Percentiles rank a stretch among this genome's conserved stretches.
Conservation (phyloP, 2,113 vertebrate genomes). For the Mus musculus region DNA sequence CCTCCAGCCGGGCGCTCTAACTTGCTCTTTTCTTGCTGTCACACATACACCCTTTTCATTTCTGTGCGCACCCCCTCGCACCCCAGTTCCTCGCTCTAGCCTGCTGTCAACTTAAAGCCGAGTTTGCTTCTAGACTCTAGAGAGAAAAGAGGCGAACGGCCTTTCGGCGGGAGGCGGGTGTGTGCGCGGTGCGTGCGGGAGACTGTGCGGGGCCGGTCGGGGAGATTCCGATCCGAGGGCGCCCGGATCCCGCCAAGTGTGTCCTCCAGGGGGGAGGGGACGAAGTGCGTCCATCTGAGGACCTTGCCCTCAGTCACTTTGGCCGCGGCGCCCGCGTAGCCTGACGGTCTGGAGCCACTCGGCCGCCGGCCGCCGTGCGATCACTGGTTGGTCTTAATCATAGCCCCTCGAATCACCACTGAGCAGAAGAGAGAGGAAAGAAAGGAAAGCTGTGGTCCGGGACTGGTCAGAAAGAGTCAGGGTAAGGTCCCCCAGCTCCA, state of each 20-base stretch:
- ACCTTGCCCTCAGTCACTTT: background rate
- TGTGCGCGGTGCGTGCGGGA: background rate
- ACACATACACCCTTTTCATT: background rate
- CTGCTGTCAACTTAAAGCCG: conserved; percentile 56
- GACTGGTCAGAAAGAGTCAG: background rate
- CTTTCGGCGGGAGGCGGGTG: conserved; percentile 55
- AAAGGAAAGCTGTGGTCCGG: background rate
- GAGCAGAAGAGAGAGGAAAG: background rate
- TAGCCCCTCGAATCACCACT: background rate
- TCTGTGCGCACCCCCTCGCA: background rate
- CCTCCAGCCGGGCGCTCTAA: conserved; percentile 18
- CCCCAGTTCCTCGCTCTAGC: background rate
- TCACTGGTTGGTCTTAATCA: background rate
- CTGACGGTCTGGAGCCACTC: background rate
- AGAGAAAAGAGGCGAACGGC: background rate
- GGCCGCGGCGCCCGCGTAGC: background rate
- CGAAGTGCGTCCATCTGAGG: rapidly evolving
- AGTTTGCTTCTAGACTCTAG: conserved; percentile 44
- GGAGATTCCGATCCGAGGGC: background rate
- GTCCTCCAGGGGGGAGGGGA: background rate
- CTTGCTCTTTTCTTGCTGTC: background rate
- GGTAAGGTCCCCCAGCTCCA: background rate
- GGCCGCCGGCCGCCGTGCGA: background rate
- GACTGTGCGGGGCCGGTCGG: background rate
- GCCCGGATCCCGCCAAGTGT: rapidly evolving